These are phyloP conservation scores for Rhadina sibilatrix DNA, from an alignment of 2,113 vertebrate genomes.

Conservation along the genomic window DNA sequence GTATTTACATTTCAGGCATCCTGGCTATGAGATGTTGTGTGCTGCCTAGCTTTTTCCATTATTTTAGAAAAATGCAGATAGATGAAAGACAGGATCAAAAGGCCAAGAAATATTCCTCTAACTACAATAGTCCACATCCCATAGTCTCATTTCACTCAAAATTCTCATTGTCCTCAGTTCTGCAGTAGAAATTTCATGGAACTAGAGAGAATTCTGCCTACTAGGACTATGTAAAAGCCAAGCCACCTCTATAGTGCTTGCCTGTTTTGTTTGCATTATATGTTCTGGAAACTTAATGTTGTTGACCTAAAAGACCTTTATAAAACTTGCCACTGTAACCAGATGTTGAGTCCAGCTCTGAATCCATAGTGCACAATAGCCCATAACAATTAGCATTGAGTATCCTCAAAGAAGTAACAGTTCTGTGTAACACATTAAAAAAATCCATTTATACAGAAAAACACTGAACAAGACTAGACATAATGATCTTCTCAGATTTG, in stretches of 20 bases:
- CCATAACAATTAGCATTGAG: not conserved
- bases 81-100: not conserved
- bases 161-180: not conserved
- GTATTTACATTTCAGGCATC: not conserved
- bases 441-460: not conserved
- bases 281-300: not conserved
- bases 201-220: not conserved
- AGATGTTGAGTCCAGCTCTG: not conserved
- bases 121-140: not conserved
- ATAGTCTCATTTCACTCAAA: not conserved
- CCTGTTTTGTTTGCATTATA: not conserved
- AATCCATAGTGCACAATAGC: not conserved
- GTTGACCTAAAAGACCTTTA: not conserved
- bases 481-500: not conserved
- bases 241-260: not conserved
- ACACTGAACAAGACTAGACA: not conserved
- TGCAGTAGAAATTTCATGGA: not conserved
- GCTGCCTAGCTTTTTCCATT: not conserved
- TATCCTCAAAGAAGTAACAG: not conserved
- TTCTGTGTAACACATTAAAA: not conserved
- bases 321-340: not conserved
- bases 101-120: not conserved
- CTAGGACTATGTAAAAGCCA: not conserved
- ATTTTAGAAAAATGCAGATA: not conserved
- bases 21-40: not conserved